Evolutionary conservation across 2,888 invertebrate genomes (phyloP).

Genomic region (Synanthedon tipuliformis): DNA sequence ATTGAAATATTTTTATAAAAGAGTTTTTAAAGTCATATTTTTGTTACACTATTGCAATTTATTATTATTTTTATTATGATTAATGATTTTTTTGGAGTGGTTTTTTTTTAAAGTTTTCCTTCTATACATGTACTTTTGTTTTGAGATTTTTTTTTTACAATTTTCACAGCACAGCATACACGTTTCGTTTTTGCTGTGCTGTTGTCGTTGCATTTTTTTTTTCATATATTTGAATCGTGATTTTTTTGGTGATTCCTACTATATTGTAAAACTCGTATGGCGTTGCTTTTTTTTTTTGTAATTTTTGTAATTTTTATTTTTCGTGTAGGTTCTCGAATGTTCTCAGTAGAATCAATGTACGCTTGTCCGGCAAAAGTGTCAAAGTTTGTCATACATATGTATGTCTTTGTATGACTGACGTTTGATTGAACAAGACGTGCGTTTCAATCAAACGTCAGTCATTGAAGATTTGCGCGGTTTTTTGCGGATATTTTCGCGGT

Average conservation of each 20-base stretch:
- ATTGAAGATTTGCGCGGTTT: not conserved
- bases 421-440: not conserved
- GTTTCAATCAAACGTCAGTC: no score
- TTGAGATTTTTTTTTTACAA: no score
- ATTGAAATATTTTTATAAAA: conserved; percentile 53
- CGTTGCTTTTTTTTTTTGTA: not conserved
- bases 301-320: conserved; percentile 12
- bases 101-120: conserved; percentile 14
- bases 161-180: conserved; percentile 15
- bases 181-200: conserved; percentile 36
- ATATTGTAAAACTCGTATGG: conserved; percentile 11
- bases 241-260: conserved; percentile 40
- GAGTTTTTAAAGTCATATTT: conserved; percentile 52
- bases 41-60: conserved; percentile 45
- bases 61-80: conserved; percentile 13
- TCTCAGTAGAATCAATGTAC: conserved; percentile 66
- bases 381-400: conserved; percentile 16
- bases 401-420: not conserved
- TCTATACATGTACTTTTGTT: conserved; percentile 18
- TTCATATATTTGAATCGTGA: conserved; percentile 24
- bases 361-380: conserved; percentile 41
- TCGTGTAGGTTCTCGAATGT: conserved; percentile 58
- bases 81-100: conserved; percentile 8
- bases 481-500: not conserved
- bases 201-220: conserved; percentile 43